Percentiles rank a stretch among this genome's conserved stretches.
Evolutionary conservation across 2,797 vertebrate species (phyloP).

Genomic region (Nyctibius grandis): DNA sequence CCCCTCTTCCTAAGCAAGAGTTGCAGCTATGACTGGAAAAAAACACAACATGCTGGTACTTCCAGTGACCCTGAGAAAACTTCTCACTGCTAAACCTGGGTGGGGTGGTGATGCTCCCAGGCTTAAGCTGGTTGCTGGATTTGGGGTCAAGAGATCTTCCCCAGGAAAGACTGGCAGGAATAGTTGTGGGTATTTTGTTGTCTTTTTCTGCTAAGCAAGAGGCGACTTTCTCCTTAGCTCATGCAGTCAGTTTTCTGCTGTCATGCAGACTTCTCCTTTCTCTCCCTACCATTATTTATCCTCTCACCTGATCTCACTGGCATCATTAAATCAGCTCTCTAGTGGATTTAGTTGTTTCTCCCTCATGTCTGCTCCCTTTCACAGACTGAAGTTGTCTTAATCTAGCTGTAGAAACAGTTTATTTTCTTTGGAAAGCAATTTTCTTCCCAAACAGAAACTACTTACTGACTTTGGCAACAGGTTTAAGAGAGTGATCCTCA

Average conservation of each 20-base stretch:
- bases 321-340: not conserved
- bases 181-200: not conserved
- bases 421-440: not conserved
- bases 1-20: not conserved
- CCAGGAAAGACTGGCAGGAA: not conserved
- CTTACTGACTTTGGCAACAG: not conserved
- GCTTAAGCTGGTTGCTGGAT: not conserved
- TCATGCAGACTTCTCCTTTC: not conserved
- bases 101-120: not conserved
- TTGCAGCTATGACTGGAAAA: not conserved
- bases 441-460: not conserved
- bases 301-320: not conserved
- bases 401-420: not conserved
- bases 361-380: not conserved
- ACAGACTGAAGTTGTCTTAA: not conserved
- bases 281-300: not conserved
- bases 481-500: not conserved
- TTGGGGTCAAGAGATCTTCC: not conserved
- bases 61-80: not conserved
- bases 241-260: not conserved
- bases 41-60: not conserved
- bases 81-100: not conserved
- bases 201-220: not conserved
- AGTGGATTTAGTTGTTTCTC: not conserved
- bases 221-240: not conserved